phyloP scores from a whole-genome alignment of 1,140 invertebrate species.

The Drosophila mojavensis region DNA sequence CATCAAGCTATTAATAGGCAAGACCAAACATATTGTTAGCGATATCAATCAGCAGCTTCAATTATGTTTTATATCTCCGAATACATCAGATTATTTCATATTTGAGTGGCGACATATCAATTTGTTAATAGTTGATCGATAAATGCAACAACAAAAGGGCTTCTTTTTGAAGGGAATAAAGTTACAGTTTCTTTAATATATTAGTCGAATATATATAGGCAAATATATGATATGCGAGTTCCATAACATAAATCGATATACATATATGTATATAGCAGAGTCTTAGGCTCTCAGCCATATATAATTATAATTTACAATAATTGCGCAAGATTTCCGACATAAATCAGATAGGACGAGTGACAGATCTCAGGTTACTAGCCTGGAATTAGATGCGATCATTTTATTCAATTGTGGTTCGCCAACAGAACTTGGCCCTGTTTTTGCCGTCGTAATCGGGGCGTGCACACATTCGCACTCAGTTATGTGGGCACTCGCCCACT shows the following conservation, averaged over 20 bases:
- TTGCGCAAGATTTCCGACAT: too few species aligned
- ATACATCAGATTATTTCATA: too few species aligned
- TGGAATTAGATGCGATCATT: not conserved
- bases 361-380: not conserved
- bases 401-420: slow-evolving; percentile 6
- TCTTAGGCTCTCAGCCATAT: too few species aligned
- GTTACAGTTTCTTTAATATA: too few species aligned
- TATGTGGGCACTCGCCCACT: not conserved
- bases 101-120: not conserved
- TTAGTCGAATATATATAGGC: too few species aligned
- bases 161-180: too few species aligned
- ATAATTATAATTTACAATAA: too few species aligned
- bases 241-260: too few species aligned
- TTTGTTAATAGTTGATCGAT: not conserved
- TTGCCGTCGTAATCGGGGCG: not conserved
- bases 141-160: not conserved
- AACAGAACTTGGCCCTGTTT: not conserved
- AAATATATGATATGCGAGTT: too few species aligned
- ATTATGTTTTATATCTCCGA: not conserved
- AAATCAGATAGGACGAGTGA: not conserved
- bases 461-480: too few species aligned
- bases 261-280: too few species aligned
- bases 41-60: not conserved
- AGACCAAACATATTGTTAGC: not conserved
- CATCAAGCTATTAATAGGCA: too few species aligned